Evolutionary conservation across 2,888 invertebrate species (phyloP).

Genomic region (Villa cingulata): DNA sequence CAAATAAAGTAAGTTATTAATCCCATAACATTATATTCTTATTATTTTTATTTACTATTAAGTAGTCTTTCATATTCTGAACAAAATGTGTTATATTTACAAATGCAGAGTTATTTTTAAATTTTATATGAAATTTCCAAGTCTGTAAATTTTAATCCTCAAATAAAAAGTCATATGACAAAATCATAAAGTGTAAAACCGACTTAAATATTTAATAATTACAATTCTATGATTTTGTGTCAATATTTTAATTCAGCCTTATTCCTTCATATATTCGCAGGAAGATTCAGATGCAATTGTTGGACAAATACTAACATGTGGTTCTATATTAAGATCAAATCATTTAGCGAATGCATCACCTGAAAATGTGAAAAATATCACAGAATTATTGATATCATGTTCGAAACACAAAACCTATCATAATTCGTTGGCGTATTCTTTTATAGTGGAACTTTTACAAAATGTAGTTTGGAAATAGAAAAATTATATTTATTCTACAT

Average conservation of each 20-base stretch:
- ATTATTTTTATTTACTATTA: not conserved
- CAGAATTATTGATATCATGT: constrained; percentile 29
- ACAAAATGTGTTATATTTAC: too few relatives aligned
- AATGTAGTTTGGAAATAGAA: constrained; percentile 30
- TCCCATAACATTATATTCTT: too few relatives aligned
- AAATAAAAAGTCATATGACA: too few relatives aligned
- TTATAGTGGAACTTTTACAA: constrained; percentile 47
- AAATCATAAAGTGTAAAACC: too few relatives aligned
- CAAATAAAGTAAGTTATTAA: constrained; percentile 19
- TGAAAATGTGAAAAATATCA: constrained; percentile 39
- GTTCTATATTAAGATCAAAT: constrained; percentile 53
- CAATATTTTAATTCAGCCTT: constrained; percentile 6
- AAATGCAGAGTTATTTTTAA: not conserved
- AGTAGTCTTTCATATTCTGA: too few relatives aligned
- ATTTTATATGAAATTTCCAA: too few relatives aligned
- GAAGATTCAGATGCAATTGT: constrained; percentile 60
- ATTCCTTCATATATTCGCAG: constrained; percentile 31
- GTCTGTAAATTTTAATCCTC: too few relatives aligned
- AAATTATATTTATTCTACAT: too few relatives aligned
- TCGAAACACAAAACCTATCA: constrained; percentile 23
- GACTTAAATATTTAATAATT: too few relatives aligned
- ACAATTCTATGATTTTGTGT: not conserved
- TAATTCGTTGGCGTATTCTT: constrained; percentile 39
- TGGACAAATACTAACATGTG: constrained; percentile 57
- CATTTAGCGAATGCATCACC: constrained; percentile 38